Percentiles rank a stretch among this genome's conserved stretches.
Evolutionary conservation across 2,888 invertebrate genomes (phyloP).

Genomic region (Emesis furor): DNA sequence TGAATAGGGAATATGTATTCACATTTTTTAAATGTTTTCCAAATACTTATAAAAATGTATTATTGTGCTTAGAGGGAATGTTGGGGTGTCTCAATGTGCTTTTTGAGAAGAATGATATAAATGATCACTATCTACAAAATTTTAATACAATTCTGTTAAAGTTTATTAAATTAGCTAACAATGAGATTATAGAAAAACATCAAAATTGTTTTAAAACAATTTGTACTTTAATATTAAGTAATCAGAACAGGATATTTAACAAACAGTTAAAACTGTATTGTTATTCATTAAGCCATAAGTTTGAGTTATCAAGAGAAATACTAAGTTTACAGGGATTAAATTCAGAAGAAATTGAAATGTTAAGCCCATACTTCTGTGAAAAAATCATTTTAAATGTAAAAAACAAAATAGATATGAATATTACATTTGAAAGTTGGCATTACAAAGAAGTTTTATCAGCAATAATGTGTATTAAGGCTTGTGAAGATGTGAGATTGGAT

Average conservation of each 20-base stretch:
- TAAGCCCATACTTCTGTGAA: slow-evolving; percentile 79
- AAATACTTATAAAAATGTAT: no score
- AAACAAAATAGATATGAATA: slow-evolving; percentile 61
- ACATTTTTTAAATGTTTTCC: slow-evolving; percentile 80
- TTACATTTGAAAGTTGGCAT: slow-evolving; percentile 81
- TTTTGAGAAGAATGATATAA: slow-evolving; percentile 84
- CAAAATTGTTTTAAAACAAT: slow-evolving; percentile 79
- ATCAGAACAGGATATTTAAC: slow-evolving; percentile 79
- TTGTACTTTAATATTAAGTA: slow-evolving; percentile 80
- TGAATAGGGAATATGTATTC: slow-evolving; percentile 79
- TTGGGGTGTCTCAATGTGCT: slow-evolving; percentile 81
- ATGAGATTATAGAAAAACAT: slow-evolving; percentile 70
- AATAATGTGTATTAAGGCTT: slow-evolving; percentile 79
- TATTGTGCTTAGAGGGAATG: slow-evolving; percentile 81
- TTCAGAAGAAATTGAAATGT: slow-evolving; percentile 81
- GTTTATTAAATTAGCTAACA: slow-evolving; percentile 78
- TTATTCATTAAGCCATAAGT: slow-evolving; percentile 79
- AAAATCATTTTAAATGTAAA: slow-evolving; percentile 79
- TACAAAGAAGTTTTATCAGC: slow-evolving; percentile 81
- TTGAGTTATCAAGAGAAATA: slow-evolving; percentile 80
- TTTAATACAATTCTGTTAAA: slow-evolving; percentile 79
- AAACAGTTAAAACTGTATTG: slow-evolving; percentile 82
- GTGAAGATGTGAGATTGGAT: slow-evolving; percentile 80
- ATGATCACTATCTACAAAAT: slow-evolving; percentile 77
- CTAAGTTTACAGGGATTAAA: slow-evolving; percentile 81